These are phyloP conservation scores for Thalpophila matura DNA, from an alignment of 2,888 invertebrate genomes.

Conservation along the genomic window DNA sequence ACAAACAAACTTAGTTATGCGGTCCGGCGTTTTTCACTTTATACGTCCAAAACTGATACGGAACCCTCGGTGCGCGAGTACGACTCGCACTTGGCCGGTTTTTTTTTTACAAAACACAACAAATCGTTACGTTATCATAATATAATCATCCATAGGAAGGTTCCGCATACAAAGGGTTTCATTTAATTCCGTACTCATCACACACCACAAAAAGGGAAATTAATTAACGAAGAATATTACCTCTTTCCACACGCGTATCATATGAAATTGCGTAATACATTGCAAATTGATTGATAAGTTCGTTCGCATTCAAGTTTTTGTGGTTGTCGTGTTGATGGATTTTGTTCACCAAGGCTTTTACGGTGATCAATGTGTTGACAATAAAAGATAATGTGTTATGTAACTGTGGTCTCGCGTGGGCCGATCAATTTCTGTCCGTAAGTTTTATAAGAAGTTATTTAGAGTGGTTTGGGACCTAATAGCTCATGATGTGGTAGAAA, in stretches of 20 bases:
- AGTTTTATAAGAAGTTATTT: no score
- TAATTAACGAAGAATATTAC: conserved; percentile 34
- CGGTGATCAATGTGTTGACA: conserved; percentile 6
- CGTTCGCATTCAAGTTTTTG: not conserved
- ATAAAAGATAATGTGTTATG: not conserved
- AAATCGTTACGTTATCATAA: not conserved
- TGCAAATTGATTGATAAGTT: conserved; percentile 41
- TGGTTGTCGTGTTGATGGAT: not conserved
- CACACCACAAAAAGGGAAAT: conserved; percentile 25
- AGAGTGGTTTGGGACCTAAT: no score
- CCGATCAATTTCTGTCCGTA: not conserved
- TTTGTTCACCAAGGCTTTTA: conserved; percentile 9
- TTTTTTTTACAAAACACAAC: conserved; percentile 6
- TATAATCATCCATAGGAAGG: not conserved
- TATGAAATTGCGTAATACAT: conserved; percentile 16
- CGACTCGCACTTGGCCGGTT: no score
- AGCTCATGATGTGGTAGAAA: no score
- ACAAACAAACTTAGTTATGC: no score
- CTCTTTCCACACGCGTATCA: conserved; percentile 15
- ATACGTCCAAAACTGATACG: no score
- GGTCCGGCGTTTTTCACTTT: no score
- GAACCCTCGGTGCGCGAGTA: no score
- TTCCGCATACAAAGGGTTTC: not conserved
- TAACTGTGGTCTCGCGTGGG: not conserved
- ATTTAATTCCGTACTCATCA: conserved; percentile 10